Conservation (phyloP, 2,888 invertebrate genomes). For the Drosophila pseudotalamancana region DNA sequence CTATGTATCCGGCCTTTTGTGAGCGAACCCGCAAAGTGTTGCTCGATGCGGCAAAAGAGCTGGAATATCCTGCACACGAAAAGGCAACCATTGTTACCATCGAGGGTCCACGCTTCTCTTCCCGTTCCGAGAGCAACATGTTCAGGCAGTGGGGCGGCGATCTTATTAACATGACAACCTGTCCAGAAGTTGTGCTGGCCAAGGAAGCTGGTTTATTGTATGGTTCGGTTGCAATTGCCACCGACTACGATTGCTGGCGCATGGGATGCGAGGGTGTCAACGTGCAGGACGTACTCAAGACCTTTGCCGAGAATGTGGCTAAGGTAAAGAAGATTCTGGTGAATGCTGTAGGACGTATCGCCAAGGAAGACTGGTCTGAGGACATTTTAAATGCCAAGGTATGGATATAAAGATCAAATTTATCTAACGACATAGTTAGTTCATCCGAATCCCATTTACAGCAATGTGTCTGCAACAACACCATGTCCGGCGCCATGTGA, state of each 20-base stretch:
- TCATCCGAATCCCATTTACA: constrained; percentile 32
- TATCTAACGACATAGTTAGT: not conserved
- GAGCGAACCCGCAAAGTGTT: constrained; percentile 89
- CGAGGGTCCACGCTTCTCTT: constrained; percentile 96
- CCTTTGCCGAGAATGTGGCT: constrained; percentile 90
- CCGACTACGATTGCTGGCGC: constrained; percentile 99
- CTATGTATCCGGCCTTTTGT: constrained; percentile 96
- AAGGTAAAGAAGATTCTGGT: constrained; percentile 91
- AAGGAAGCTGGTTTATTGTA: constrained; percentile 98
- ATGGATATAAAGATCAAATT: constrained; percentile 25
- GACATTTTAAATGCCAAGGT: constrained; percentile 88
- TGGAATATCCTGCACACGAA: constrained; percentile 85
- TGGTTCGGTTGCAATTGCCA: constrained; percentile 96
- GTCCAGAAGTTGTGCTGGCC: constrained; percentile 97
- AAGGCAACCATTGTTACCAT: constrained; percentile 91
- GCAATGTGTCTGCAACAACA: constrained; percentile 81
- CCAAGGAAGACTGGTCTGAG: constrained; percentile 89
- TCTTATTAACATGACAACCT: constrained; percentile 98
- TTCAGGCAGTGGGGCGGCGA: constrained; percentile 95
- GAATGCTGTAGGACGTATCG: constrained; percentile 89
- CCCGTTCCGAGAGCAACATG: constrained; percentile 95
- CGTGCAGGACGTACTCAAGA: constrained; percentile 90
- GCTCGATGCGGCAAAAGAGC: constrained; percentile 87
- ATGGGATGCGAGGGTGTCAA: constrained; percentile 88
- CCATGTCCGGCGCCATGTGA: constrained; percentile 80